phyloP scores from a whole-genome alignment of 1,140 invertebrate species.

The Berghia stephanieae region DNA sequence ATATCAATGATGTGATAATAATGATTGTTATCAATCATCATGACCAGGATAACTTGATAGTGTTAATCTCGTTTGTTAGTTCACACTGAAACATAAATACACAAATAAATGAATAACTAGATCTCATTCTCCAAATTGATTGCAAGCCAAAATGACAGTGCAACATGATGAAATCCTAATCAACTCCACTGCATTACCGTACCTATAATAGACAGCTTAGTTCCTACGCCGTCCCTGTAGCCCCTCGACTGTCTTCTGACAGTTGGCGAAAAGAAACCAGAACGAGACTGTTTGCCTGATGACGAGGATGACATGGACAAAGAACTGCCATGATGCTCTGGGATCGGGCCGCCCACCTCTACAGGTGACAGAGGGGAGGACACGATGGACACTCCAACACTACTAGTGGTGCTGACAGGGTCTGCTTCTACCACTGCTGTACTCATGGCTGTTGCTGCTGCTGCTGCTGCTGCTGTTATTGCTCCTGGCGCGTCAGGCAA shows the following conservation, averaged over 20 bases:
- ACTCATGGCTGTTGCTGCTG: not conserved
- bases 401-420: not conserved
- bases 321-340: not conserved
- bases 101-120: too few relatives aligned
- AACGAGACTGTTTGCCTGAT: not conserved
- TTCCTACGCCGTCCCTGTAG: conserved; percentile 28
- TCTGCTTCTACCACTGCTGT: not conserved
- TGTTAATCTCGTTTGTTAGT: too few relatives aligned
- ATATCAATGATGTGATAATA: too few relatives aligned
- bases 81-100: too few relatives aligned
- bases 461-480: not conserved
- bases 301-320: not conserved
- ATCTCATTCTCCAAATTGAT: too few relatives aligned
- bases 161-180: too few relatives aligned
- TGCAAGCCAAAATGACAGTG: too few relatives aligned
- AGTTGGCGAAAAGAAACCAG: conserved; percentile 13
- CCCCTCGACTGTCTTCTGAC: conserved; percentile 21
- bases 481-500: not conserved
- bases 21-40: too few relatives aligned
- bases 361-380: too few relatives aligned
- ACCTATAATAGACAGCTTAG: conserved; percentile 25
- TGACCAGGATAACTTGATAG: too few relatives aligned
- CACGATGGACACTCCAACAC: too few relatives aligned
- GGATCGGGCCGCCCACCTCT: not conserved
- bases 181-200: too few relatives aligned